phyloP scores from a whole-genome alignment of 2,797 vertebrate genomes.

The Euthynnus affinis region DNA sequence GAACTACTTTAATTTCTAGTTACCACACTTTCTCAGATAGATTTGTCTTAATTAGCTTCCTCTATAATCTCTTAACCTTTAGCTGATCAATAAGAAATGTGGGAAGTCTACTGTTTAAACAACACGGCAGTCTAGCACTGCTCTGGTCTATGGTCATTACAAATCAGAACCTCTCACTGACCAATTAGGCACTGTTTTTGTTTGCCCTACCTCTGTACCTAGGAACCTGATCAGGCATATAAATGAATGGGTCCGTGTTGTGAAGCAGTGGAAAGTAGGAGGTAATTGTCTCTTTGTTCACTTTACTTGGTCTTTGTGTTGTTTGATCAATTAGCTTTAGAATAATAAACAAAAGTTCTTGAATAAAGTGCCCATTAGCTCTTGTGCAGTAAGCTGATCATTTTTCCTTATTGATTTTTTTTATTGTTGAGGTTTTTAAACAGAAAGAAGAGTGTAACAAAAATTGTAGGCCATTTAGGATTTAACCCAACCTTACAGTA shows the following conservation, averaged over 20 bases:
- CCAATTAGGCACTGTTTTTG: conserved; percentile 64
- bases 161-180: conserved; percentile 46
- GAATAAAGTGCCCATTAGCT: conserved; percentile 61
- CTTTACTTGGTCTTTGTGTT: conserved; percentile 39
- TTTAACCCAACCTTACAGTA: background rate
- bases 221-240: conserved; percentile 50
- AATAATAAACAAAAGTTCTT: conserved; percentile 47
- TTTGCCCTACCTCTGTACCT: conserved; percentile 3
- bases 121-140: conserved; percentile 8
- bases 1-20: background rate
- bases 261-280: conserved; percentile 29
- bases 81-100: conserved; percentile 47
- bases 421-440: conserved; percentile 27
- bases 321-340: conserved; percentile 53
- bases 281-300: conserved; percentile 54
- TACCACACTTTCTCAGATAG: background rate
- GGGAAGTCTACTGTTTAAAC: conserved; percentile 32
- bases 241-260: conserved; percentile 32
- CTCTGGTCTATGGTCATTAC: conserved; percentile 28
- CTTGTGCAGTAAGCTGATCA: conserved; percentile 34
- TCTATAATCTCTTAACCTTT: conserved; percentile 38
- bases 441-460: conserved; percentile 3
- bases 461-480: background rate
- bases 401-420: conserved; percentile 42
- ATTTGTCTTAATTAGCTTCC: conserved; percentile 31